Percentiles rank a stretch among this genome's conserved stretches.
These are phyloP conservation scores for Aphelenchoides fujianensis DNA, from an alignment of 1,140 invertebrate genomes.

Conservation along the genomic window DNA sequence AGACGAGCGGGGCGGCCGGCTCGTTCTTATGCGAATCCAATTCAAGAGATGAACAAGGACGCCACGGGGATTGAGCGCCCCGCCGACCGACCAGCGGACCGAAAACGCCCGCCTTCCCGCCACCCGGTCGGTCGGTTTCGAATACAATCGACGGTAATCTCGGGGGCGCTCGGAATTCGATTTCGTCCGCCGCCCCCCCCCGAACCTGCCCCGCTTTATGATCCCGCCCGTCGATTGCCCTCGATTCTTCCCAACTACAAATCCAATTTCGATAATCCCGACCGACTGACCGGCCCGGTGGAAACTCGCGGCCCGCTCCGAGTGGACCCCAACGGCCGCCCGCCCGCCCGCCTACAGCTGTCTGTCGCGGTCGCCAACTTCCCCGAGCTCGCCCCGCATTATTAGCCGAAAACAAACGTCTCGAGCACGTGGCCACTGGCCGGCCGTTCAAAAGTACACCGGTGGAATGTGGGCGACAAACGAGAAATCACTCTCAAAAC, in stretches of 20 bases:
- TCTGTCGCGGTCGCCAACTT: too few species aligned
- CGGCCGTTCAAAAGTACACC: too few species aligned
- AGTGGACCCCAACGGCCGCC: too few species aligned
- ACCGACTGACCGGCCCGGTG: background rate
- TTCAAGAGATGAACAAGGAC: background rate
- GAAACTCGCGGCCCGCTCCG: too few species aligned
- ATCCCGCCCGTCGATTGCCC: background rate
- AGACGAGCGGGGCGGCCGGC: background rate
- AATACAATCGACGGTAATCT: constrained; percentile 3
- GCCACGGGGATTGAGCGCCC: background rate
- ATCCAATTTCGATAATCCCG: background rate
- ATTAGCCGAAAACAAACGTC: too few species aligned
- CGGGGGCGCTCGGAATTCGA: background rate
- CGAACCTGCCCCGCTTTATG: too few species aligned
- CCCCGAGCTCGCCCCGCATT: too few species aligned
- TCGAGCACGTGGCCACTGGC: too few species aligned
- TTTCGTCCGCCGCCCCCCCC: background rate
- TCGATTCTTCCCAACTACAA: background rate
- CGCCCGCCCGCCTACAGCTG: too few species aligned
- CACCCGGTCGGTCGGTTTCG: background rate
- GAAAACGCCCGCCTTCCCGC: background rate
- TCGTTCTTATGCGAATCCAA: constrained; percentile 2
- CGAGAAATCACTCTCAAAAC: too few species aligned
- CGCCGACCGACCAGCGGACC: background rate
- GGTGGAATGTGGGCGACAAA: too few species aligned